Percentiles rank a stretch among this genome's conserved stretches.
phyloP scores from a whole-genome alignment of 2,888 invertebrate species.

The Parelbella ahira region DNA sequence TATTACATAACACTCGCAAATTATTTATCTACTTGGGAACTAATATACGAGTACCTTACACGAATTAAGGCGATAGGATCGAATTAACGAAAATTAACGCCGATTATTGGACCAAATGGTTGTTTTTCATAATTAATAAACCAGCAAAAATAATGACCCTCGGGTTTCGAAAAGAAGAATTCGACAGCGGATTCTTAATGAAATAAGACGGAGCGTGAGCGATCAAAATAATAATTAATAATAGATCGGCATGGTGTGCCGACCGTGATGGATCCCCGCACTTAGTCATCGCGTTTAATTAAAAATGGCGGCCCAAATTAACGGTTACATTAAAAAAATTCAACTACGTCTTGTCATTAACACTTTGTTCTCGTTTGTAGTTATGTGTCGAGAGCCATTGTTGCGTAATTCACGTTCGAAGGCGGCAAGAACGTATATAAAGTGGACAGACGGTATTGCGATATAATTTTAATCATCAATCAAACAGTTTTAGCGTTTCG shows the following conservation, averaged over 20 bases:
- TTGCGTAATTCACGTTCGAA: constrained; percentile 31
- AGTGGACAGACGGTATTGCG: constrained; percentile 47
- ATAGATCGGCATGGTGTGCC: constrained; percentile 63
- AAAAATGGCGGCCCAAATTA: constrained; percentile 71
- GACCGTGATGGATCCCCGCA: constrained; percentile 68
- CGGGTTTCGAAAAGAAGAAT: constrained; percentile 53
- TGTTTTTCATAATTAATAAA: constrained; percentile 32
- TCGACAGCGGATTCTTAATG: constrained; percentile 62
- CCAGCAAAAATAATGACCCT: constrained; percentile 60
- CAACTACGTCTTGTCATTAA: constrained; percentile 53
- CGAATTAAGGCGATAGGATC: constrained; percentile 13
- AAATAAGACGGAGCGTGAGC: constrained; percentile 73
- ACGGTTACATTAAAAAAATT: constrained; percentile 66
- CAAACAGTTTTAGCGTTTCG: constrained; percentile 37
- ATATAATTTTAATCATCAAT: constrained; percentile 55
- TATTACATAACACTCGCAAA: neutral
- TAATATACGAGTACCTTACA: neutral
- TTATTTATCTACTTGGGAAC: neutral
- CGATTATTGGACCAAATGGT: constrained; percentile 21
- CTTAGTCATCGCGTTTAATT: constrained; percentile 80
- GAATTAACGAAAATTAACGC: constrained; percentile 10
- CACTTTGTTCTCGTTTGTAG: constrained; percentile 41
- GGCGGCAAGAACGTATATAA: constrained; percentile 22
- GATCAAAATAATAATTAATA: constrained; percentile 79
- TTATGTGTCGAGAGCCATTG: constrained; percentile 37